Percentiles rank a stretch among this genome's conserved stretches.
Evolutionary conservation across 1,140 invertebrate genomes (phyloP).

Genomic region (Oryzaephilus surinamensis): DNA sequence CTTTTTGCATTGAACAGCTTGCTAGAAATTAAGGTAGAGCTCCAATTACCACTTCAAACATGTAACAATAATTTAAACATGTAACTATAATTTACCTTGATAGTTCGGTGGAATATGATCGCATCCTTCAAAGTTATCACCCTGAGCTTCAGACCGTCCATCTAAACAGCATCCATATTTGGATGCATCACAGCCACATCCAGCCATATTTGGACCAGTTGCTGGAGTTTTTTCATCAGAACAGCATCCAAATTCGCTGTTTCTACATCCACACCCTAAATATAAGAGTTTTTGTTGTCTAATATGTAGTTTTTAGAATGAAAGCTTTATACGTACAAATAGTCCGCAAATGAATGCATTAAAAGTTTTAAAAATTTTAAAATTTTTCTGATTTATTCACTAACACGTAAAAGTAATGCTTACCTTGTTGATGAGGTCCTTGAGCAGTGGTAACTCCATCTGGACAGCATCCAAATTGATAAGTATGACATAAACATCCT

Average conservation of each 20-base stretch:
- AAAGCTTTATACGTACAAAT: too few species aligned
- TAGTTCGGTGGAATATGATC: slow-evolving; percentile 51
- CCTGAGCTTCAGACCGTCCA: slow-evolving; percentile 64
- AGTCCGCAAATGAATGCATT: too few species aligned
- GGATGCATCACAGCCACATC: slow-evolving; percentile 69
- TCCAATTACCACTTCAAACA: background rate
- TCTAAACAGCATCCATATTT: slow-evolving; percentile 82
- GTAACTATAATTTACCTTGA: too few species aligned
- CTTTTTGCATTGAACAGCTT: slow-evolving; percentile 60
- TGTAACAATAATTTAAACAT: too few species aligned
- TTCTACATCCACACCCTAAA: slow-evolving; percentile 69
- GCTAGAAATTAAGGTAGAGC: slow-evolving; percentile 38
- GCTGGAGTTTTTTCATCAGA: slow-evolving; percentile 69
- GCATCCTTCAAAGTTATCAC: slow-evolving; percentile 76
- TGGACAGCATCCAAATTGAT: slow-evolving; percentile 86
- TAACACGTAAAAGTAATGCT: too few species aligned
- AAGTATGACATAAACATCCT: slow-evolving; percentile 77
- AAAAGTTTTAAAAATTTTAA: too few species aligned
- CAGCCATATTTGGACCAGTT: slow-evolving; percentile 52
- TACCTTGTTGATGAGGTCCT: slow-evolving; percentile 60
- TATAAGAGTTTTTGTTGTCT: too few species aligned
- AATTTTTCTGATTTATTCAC: too few species aligned
- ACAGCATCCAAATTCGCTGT: slow-evolving; percentile 76
- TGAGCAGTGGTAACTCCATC: slow-evolving; percentile 75
- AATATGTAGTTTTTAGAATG: too few species aligned